A percentile compares a stretch with the other conserved stretches of the same genome.
These are phyloP conservation scores for Calypte anna DNA, from an alignment of 2,113 vertebrate genomes.

Conservation along the genomic window DNA sequence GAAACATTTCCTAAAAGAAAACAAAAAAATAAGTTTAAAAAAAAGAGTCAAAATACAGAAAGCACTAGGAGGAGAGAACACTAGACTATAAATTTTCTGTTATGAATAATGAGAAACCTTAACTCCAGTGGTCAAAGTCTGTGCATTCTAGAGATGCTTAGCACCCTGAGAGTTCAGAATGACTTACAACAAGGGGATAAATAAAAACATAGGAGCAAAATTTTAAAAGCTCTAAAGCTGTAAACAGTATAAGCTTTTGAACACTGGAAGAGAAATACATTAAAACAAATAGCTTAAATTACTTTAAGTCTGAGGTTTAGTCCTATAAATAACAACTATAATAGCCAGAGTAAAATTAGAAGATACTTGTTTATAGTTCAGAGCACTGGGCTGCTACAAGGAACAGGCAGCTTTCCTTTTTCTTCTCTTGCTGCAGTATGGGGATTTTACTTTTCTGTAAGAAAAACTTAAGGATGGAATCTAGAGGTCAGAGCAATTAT, in stretches of 20 bases:
- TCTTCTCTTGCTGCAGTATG: neutral
- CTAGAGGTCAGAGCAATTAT: neutral
- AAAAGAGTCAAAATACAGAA: neutral
- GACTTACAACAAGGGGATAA: neutral
- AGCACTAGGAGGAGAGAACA: neutral
- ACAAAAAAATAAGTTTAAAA: neutral
- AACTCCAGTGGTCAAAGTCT: neutral
- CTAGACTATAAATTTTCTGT: neutral
- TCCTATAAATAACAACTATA: neutral
- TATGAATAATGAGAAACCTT: neutral
- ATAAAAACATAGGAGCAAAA: neutral
- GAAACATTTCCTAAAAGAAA: conserved; percentile 64
- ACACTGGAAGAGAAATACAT: neutral
- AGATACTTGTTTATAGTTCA: neutral
- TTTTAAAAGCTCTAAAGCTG: neutral
- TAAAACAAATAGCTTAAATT: neutral
- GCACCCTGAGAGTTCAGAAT: neutral
- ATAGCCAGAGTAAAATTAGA: neutral
- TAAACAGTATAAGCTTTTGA: neutral
- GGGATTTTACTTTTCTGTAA: neutral
- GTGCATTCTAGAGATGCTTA: neutral
- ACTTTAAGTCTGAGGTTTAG: neutral
- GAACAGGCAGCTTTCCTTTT: neutral
- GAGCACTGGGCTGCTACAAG: neutral
- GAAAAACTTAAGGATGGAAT: neutral